Base-by-base conservation (phyloP, 1,140 invertebrate genomes). In the Meloidogyne exigua region DNA sequence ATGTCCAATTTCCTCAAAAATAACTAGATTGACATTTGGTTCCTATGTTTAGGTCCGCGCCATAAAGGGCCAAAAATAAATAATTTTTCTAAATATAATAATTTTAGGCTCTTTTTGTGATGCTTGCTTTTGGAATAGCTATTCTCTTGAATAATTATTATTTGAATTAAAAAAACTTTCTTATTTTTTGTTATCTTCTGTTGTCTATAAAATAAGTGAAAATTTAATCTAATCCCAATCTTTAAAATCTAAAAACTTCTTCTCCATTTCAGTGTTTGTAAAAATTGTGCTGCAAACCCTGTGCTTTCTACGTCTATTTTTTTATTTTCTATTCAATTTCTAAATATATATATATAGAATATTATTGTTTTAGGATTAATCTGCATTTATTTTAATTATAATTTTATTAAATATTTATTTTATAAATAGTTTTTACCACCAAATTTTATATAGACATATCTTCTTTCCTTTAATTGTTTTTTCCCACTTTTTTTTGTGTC, bases 81-180 rank as follows among this genome's bases (percentile, higher is more conserved):
- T 7, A 39, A 39, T 11, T 13, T 36, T 39, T 13, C 4, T 15
- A 23, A 0, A 21, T 32, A 81, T 23, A n/a, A 65, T 28, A n/a
- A 44, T 85, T 82, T 84, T 69, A 82, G 81, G 72, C 81, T 32
- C 32, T 83, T 49, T 83, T 83, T 68, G 76, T 84, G n/a, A 39
- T 85, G 23, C 18, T 83, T 11, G 80, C 82, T 62, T 62, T 84
- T 32, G 57, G 39, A n/a, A 82, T 83, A 28, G 82, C 82, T 25
- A 49, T 83, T 57, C 63, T 85, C 28, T 63, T 82, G 21, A 82
- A 82, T 77, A 70, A 68, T 57, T 83, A 81, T 68, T 80, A 80
- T 64, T 62, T 73, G 12, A 73, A 73, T 65, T 73, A n/a, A 72
- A 68, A 32, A 68, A 4, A 2, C 18, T n/a, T 68, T 42, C 13